Conservation (phyloP, 2,797 vertebrate genomes). For the Glossophaga mutica region DNA sequence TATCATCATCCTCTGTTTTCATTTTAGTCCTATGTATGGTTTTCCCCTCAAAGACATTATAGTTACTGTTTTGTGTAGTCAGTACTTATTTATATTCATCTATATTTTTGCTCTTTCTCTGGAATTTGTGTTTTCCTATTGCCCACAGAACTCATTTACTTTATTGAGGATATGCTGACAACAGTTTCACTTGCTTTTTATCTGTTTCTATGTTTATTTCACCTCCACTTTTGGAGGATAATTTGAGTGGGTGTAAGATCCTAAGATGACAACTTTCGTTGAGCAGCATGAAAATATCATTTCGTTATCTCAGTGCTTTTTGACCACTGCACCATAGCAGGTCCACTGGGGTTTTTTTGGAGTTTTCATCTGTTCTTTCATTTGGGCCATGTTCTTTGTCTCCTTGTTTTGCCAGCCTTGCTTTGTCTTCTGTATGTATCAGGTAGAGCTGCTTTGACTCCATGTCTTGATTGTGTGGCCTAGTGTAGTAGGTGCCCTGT, state of each 20-base stretch:
- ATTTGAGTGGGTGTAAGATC: constrained; percentile 22
- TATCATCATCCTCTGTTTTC: not conserved
- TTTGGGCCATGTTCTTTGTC: too few species aligned
- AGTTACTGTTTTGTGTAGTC: not conserved
- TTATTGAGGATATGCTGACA: not conserved
- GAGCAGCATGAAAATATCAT: not conserved
- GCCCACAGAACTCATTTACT: not conserved
- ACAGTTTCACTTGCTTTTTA: not conserved
- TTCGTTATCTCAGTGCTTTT: not conserved
- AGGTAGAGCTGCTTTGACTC: too few species aligned
- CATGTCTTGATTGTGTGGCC: too few species aligned
- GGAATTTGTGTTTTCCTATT: not conserved
- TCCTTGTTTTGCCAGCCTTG: too few species aligned
- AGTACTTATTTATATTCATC: not conserved
- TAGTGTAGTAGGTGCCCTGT: too few species aligned
- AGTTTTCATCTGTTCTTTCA: too few species aligned
- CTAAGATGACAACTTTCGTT: not conserved
- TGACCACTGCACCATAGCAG: not conserved
- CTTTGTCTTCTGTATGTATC: too few species aligned
- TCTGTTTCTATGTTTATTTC: not conserved
- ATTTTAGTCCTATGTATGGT: not conserved
- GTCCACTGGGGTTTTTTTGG: too few species aligned
- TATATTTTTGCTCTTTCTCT: not conserved
- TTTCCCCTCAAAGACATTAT: not conserved
- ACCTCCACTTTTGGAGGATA: not conserved